Conservation (phyloP, 2,888 invertebrate species). For the Teleogryllus oceanicus region DNA sequence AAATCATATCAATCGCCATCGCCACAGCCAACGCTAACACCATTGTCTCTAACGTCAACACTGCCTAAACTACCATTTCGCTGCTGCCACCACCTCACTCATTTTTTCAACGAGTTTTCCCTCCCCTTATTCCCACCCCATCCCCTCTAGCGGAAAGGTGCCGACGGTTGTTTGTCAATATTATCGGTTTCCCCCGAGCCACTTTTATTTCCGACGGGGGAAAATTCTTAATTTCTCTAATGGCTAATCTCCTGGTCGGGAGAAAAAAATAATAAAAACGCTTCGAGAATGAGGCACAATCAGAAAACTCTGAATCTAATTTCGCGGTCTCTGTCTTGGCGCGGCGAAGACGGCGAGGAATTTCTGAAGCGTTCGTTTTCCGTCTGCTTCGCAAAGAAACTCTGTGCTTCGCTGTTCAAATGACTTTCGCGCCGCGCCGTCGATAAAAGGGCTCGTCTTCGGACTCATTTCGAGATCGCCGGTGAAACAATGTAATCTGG, state of each 20-base stretch:
- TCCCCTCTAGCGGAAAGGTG: background rate
- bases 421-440: too few species aligned
- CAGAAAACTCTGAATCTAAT: constrained; percentile 12
- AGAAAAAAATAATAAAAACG: constrained; percentile 7
- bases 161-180: constrained; percentile 18
- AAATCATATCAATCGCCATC: too few species aligned
- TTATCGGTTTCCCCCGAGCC: constrained; percentile 8
- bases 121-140: background rate
- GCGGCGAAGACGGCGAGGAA: background rate
- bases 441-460: too few species aligned
- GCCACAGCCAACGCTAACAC: too few species aligned
- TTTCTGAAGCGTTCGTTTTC: too few species aligned
- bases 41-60: too few species aligned
- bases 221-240: background rate
- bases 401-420: too few species aligned
- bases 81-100: background rate
- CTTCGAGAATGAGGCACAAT: constrained; percentile 18
- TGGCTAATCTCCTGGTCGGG: background rate
- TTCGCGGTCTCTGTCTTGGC: background rate
- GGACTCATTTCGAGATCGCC: too few species aligned
- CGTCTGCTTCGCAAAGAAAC: too few species aligned
- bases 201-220: background rate
- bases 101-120: background rate
- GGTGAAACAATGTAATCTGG: too few species aligned
- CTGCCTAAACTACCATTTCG: background rate